Conservation (phyloP, 2,888 invertebrate genomes). For the Gortyna flavago region DNA sequence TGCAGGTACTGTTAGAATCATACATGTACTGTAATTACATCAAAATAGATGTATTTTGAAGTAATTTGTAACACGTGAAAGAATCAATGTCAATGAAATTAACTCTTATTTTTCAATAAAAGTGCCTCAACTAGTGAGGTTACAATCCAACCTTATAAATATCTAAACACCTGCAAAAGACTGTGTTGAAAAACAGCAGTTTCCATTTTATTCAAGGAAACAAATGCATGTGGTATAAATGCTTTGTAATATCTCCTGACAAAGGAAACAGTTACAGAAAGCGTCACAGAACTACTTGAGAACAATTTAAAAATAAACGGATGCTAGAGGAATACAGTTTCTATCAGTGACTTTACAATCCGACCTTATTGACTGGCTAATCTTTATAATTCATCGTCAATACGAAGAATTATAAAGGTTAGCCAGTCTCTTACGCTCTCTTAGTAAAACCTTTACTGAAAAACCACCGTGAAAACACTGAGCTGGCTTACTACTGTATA, state of each 20-base stretch:
- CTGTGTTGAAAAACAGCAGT: neutral
- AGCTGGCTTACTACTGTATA: too few relatives aligned
- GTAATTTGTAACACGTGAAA: neutral
- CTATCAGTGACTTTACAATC: neutral
- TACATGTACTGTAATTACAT: neutral
- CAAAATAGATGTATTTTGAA: neutral
- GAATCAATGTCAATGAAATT: neutral
- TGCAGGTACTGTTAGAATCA: neutral
- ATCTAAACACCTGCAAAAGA: neutral
- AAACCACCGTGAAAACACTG: too few relatives aligned
- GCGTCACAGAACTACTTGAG: neutral
- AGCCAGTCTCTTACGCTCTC: too few relatives aligned
- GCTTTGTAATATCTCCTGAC: neutral
- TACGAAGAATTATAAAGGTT: too few relatives aligned
- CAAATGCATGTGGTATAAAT: too few relatives aligned
- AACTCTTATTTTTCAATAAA: neutral
- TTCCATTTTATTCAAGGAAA: neutral
- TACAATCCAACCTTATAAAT: too few relatives aligned
- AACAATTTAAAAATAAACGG: constrained; percentile 31
- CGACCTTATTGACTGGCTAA: neutral
- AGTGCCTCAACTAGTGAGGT: neutral
- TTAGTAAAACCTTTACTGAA: too few relatives aligned
- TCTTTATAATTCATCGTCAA: neutral
- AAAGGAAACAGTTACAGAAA: constrained; percentile 2
- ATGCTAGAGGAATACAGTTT: constrained; percentile 15